Conservation (phyloP, 1,140 invertebrate genomes). For the Gonatopus flavifemur region DNA sequence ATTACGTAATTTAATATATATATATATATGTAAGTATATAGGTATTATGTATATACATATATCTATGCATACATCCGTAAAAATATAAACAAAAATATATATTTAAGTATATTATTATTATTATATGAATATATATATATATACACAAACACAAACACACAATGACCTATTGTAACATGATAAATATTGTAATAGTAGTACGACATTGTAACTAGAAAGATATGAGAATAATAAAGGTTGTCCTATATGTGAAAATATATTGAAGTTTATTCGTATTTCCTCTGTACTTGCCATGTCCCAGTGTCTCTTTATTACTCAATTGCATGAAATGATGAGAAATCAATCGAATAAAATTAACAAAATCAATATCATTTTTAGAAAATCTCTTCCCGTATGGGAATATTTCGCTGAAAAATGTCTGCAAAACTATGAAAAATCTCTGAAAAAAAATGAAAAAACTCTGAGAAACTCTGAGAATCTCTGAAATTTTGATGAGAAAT, state of each 20-base stretch:
- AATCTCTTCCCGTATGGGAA: no score
- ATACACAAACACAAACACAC: constrained; percentile 22
- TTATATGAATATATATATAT: constrained; percentile 34
- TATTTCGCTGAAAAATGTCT: no score
- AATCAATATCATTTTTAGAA: no score
- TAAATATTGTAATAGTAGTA: constrained; percentile 52
- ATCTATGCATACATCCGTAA: constrained; percentile 4
- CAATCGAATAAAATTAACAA: no score
- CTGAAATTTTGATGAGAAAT: no score
- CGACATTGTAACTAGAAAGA: constrained; percentile 54
- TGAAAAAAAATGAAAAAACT: no score
- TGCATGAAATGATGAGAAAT: no score
- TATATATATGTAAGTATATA: constrained; percentile 34
- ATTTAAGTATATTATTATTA: constrained; percentile 43
- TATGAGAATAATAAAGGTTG: constrained; percentile 57
- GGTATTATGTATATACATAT: constrained; percentile 21
- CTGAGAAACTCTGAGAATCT: no score
- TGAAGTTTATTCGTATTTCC: neutral
- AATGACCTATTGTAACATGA: constrained; percentile 40
- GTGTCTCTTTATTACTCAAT: no score
- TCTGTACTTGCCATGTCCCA: no score
- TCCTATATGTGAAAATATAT: constrained; percentile 45
- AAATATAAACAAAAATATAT: constrained; percentile 13
- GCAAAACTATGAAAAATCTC: no score
- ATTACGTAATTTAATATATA: constrained; percentile 42